Evolutionary conservation across 2,888 invertebrate genomes (phyloP), one percentile per base, ranked within the genome.

Genomic region (Drosophila monieri): DNA sequence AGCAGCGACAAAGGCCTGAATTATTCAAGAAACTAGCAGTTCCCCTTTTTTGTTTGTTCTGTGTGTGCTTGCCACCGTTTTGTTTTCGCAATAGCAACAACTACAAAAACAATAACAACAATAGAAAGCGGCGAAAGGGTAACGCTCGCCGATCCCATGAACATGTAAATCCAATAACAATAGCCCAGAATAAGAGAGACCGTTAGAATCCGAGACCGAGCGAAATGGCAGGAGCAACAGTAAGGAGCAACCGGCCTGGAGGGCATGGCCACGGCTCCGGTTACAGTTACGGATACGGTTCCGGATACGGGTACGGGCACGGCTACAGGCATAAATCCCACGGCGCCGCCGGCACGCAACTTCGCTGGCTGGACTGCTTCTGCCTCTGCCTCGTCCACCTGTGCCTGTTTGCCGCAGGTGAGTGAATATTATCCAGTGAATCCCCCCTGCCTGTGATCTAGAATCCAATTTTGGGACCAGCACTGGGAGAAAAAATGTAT

Each of bases 281-380:
- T 14, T 14, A 37, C 14, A 14, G 37, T 14, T 15, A 39, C 14
- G 39, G 39, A 39, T 15, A n/a, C 6, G 39, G 39, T 15, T 39
- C 39, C 39, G 39, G 39, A 39, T 15, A 8, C 15, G 14, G 39
- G 39, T 9, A 39, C 9, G 18, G 39, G n/a, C 14, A 3, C 10
- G 18, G 41, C 69, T 70, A 76, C 66, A 64, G 59, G 30, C 58
- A 78, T 64, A 73, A 55, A 18, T 77, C 76, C 71, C 71, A 44
- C 32, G 48, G 73, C 74, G 66, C 64, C 54, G 73, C 53, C 64
- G 60, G 71, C 79, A 69, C 69, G 51, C 81, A 77, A 70, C 68
- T 67, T 61, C 61, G 46, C 30, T 83, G 80, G 85, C 71, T 80
- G 58, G 56, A 76, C 58, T 86, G 75, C 43, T 58, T 80, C 52